Percentiles rank a stretch among this genome's conserved stretches.
These are phyloP conservation scores for Ciona savignyi DNA, from an alignment of 23 tunicate genomes.

Conservation along the genomic window DNA sequence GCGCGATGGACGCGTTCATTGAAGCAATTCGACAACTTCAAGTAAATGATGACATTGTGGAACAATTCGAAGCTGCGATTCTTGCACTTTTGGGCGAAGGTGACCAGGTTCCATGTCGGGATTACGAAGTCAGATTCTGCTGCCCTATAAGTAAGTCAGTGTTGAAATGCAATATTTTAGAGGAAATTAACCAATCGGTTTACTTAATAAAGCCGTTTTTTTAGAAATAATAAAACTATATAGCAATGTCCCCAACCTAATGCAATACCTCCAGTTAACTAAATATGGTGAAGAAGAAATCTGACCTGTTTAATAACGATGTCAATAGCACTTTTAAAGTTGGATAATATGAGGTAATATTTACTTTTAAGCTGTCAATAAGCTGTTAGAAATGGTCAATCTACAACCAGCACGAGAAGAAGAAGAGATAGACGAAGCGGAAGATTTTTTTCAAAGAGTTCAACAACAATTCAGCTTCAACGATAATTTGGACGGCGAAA, in stretches of 20 bases:
- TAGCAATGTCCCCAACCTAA: too few relatives aligned
- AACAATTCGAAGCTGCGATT: too few relatives aligned
- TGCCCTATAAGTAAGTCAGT: not conserved
- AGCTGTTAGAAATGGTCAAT: not conserved
- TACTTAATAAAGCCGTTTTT: too few relatives aligned
- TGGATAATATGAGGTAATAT: not conserved
- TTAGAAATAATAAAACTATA: too few relatives aligned
- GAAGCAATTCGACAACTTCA: not conserved
- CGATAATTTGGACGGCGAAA: not conserved
- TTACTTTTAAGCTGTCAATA: not conserved
- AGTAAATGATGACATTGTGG: not conserved
- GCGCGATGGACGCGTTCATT: not conserved
- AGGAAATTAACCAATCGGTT: too few relatives aligned
- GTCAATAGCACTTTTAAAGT: not conserved
- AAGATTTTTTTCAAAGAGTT: not conserved
- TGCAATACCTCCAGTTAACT: too few relatives aligned
- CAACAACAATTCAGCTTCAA: not conserved
- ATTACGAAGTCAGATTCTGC: not conserved
- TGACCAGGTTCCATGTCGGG: not conserved
- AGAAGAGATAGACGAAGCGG: not conserved
- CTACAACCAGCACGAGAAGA: not conserved
- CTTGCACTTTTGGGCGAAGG: too few relatives aligned
- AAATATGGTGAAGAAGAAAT: too few relatives aligned
- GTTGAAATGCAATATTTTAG: too few relatives aligned
- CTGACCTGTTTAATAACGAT: not conserved